Base-by-base conservation (phyloP, 1,140 invertebrate genomes). In the Conus betulinus region DNA sequence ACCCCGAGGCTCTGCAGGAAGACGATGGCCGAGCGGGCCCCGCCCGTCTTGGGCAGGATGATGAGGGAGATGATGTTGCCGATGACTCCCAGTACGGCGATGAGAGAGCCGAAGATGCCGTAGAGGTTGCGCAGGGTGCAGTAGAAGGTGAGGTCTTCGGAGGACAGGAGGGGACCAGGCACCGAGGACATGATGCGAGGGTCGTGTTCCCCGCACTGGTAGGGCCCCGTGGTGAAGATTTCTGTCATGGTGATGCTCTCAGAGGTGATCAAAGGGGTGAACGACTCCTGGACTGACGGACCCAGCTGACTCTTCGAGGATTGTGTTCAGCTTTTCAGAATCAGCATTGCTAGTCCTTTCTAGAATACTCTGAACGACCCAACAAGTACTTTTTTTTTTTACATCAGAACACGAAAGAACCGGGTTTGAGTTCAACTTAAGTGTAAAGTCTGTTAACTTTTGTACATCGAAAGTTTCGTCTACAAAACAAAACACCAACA, bases 21-120 rank as follows among this genome's bases (percentile, higher is more conserved):
- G 39, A 88, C 82, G 51, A 88, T 88, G 39, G 87, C 87, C 67
- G 81, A 84, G 7, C 82, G 57, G 15, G 81, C 82, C 20, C 81
- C 87, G 51, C 87, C 82, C 17, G 87, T 88, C 87, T 76, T 88
- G 60, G 87, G 87, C 51, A 88, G 87, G 53, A 88, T 88, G 60
- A 88, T 27, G 0, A 88, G 67, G 2, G 81, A 88, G 63, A 88
- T 60, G 63, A 88, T 63, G 82, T 88, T 88, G 39, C 87, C 87
- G 11, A 57, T 20, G 87, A 88, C 84, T 20, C 87, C 87, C 5
- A 84, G 67, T 3, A 84, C 5, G 15, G 87, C 87, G 79, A 88
- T 88, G 60, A 88, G 81, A 0, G 87, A 83, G 25, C 63, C 67
- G 60, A 88, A 84, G 52, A 88, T 71, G 23, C 87, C 87, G 87